These are phyloP conservation scores for Parnassius glacialis DNA, from an alignment of 2,888 invertebrate genomes.

Conservation along the genomic window DNA sequence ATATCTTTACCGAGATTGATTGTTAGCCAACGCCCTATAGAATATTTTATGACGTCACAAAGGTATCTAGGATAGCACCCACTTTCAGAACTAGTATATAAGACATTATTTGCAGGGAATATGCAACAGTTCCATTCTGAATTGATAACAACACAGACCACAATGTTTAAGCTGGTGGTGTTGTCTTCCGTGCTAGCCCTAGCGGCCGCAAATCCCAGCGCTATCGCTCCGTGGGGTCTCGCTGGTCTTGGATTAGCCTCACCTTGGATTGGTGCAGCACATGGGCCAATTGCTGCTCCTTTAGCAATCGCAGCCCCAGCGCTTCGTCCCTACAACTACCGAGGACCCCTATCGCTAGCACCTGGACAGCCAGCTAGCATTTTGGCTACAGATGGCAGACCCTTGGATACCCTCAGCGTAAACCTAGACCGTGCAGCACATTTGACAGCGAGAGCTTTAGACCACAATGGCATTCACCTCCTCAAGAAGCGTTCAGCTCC, in stretches of 20 bases:
- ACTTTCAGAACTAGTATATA: slow-evolving; percentile 64
- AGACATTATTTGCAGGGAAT: slow-evolving; percentile 50
- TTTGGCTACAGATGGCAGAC: slow-evolving; percentile 69
- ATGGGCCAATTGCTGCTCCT: slow-evolving; percentile 39
- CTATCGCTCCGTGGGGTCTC: slow-evolving; percentile 38
- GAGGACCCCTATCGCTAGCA: slow-evolving; percentile 68
- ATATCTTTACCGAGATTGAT: slow-evolving; percentile 36
- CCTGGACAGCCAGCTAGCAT: slow-evolving; percentile 73
- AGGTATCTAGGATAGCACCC: slow-evolving; percentile 68
- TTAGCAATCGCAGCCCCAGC: slow-evolving; percentile 42
- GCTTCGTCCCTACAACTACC: slow-evolving; percentile 63
- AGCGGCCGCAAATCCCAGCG: slow-evolving; percentile 73
- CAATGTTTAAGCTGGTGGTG: slow-evolving; percentile 82
- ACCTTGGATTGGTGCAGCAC: slow-evolving; percentile 48
- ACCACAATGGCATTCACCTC: slow-evolving; percentile 49
- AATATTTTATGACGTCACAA: slow-evolving; percentile 43
- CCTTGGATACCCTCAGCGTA: slow-evolving; percentile 71
- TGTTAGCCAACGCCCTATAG: slow-evolving; percentile 34
- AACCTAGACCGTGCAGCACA: slow-evolving; percentile 71
- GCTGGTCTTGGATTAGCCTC: slow-evolving; percentile 37
- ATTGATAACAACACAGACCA: slow-evolving; percentile 74
- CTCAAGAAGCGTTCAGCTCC: slow-evolving; percentile 66
- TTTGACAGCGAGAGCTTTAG: slow-evolving; percentile 61
- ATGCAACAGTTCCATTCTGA: slow-evolving; percentile 61
- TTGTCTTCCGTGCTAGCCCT: slow-evolving; percentile 83